A percentile compares a stretch with the other conserved stretches of the same genome.
Conservation (phyloP, 2,888 invertebrate species). For the Diogma glabrata region DNA sequence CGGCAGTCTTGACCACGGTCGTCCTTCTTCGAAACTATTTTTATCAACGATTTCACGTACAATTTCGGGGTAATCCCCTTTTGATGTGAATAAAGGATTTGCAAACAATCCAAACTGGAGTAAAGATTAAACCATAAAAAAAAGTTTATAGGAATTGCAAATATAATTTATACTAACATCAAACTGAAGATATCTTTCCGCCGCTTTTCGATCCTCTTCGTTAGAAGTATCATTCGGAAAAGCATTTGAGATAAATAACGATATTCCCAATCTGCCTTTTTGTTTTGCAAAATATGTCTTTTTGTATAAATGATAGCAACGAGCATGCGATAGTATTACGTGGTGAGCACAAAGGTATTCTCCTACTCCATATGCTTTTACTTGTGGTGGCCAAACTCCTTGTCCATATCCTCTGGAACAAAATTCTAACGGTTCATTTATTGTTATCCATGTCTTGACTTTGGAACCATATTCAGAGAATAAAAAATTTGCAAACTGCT, state of each 20-base stretch:
- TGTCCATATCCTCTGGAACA: conserved; percentile 39
- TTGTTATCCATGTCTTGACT: conserved; percentile 45
- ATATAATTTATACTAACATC: too few relatives aligned
- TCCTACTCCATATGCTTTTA: conserved; percentile 37
- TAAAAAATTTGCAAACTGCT: conserved; percentile 37
- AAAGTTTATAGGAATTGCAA: too few relatives aligned
- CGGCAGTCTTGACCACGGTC: conserved; percentile 25
- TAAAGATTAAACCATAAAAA: too few relatives aligned
- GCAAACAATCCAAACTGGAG: conserved; percentile 32
- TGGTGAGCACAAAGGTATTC: conserved; percentile 42
- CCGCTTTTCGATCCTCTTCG: conserved; percentile 14
- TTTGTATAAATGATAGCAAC: conserved; percentile 28
- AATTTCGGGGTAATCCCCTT: conserved; percentile 28
- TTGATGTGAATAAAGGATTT: conserved; percentile 27
- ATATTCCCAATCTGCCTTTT: conserved; percentile 27
- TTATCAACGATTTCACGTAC: conserved; percentile 26
- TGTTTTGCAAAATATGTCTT: conserved; percentile 19
- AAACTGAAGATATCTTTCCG: conserved; percentile 19
- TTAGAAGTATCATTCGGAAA: conserved; percentile 20
- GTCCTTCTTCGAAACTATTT: conserved; percentile 28
- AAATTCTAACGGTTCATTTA: conserved; percentile 43
- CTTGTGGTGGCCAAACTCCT: conserved; percentile 22
- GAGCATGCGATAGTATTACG: conserved; percentile 42
- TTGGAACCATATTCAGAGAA: conserved; percentile 39
- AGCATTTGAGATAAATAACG: conserved; percentile 23